Evolutionary conservation across 2,888 invertebrate species (phyloP).

Genomic region (Byasa hedistus): DNA sequence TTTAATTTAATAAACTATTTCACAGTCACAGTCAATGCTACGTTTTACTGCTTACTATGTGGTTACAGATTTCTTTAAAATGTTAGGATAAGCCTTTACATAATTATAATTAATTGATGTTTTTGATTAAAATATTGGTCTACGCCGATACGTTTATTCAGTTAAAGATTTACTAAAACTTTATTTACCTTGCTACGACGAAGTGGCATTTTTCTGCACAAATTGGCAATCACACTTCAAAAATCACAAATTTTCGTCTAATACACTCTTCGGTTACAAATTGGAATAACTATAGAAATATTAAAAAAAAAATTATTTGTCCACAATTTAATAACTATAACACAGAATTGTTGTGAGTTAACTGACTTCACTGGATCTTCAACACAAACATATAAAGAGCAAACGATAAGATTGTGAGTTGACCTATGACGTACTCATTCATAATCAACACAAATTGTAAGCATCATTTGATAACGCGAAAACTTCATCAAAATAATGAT

Average conservation of each 20-base stretch:
- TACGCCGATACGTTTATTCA: neutral
- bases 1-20: too few relatives aligned
- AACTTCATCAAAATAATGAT: slow-evolving; percentile 68
- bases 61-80: neutral
- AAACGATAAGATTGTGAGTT: slow-evolving; percentile 71
- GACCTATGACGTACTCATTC: slow-evolving; percentile 71
- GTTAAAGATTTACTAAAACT: neutral
- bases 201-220: slow-evolving; percentile 64
- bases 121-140: neutral
- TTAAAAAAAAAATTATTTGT: slow-evolving; percentile 30
- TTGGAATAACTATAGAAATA: slow-evolving; percentile 12
- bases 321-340: slow-evolving; percentile 52
- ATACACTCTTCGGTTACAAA: slow-evolving; percentile 29
- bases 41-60: too few relatives aligned
- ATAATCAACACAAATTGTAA: slow-evolving; percentile 71
- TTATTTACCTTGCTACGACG: slow-evolving; percentile 71
- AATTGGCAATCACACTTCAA: slow-evolving; percentile 33
- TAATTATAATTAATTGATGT: neutral
- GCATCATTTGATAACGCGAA: slow-evolving; percentile 61
- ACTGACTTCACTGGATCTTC: slow-evolving; percentile 72
- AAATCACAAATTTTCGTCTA: slow-evolving; percentile 35
- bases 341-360: slow-evolving; percentile 63
- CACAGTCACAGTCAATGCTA: too few relatives aligned
- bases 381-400: slow-evolving; percentile 76
- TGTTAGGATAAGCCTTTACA: neutral